phyloP scores from a whole-genome alignment of 2,797 vertebrate species.

The Garrulus glandarius region DNA sequence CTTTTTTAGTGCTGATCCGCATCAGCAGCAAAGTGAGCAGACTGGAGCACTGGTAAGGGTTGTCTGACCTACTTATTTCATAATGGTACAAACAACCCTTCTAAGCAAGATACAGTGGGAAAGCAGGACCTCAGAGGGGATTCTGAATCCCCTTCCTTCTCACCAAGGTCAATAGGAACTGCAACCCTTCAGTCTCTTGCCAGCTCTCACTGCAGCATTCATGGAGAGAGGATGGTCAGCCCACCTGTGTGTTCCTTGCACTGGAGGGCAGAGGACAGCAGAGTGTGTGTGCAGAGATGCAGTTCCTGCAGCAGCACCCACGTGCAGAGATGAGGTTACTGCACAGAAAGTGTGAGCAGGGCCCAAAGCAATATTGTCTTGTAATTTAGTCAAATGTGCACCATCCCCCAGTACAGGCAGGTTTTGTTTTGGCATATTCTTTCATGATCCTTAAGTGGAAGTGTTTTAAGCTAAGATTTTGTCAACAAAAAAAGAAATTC shows the following conservation, averaged over 20 bases:
- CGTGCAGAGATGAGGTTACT: background rate
- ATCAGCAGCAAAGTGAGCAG: background rate
- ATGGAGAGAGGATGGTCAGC: rapidly evolving
- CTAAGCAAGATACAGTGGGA: background rate
- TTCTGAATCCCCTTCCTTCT: background rate
- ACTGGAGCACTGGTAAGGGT: background rate
- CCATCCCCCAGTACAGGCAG: background rate
- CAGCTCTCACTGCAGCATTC: background rate
- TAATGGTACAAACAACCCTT: background rate
- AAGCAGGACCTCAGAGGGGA: background rate
- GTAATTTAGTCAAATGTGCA: background rate
- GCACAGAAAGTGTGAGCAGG: rapidly evolving
- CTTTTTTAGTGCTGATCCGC: background rate
- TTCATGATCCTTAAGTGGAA: background rate
- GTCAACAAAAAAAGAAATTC: no score
- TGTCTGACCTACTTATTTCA: slow-evolving; percentile 43
- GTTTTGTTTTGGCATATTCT: background rate
- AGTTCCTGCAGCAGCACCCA: background rate
- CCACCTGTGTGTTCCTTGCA: background rate
- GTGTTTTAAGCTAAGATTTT: background rate
- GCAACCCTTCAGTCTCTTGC: background rate
- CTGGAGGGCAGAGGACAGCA: background rate
- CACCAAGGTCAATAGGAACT: background rate
- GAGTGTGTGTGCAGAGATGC: rapidly evolving
- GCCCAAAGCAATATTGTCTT: background rate